A percentile compares a stretch with the other conserved stretches of the same genome.
These are phyloP conservation scores for Valencia hispanica DNA, from an alignment of 2,797 vertebrate genomes.

Conservation along the genomic window DNA sequence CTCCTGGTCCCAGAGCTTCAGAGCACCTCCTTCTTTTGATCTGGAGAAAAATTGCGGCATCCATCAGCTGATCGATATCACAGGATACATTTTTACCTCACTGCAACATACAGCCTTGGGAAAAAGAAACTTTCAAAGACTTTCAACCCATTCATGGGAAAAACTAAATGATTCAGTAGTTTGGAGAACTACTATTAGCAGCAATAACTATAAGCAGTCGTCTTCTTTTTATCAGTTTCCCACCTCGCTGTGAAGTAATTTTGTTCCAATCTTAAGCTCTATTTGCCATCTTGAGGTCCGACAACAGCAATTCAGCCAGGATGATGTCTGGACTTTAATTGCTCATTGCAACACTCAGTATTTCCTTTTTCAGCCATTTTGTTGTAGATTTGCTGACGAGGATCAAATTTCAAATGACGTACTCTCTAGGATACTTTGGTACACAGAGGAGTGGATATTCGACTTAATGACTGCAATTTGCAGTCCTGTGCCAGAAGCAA, in stretches of 20 bases:
- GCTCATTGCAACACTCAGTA: not conserved
- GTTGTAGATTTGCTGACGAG: not conserved
- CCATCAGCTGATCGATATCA: slow-evolving; percentile 4
- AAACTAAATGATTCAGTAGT: not conserved
- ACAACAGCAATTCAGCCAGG: not conserved
- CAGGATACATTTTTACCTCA: not conserved
- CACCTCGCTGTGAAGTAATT: not conserved
- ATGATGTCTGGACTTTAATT: not conserved
- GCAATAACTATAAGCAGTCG: not conserved
- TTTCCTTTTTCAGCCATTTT: not conserved
- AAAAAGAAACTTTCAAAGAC: slow-evolving; percentile 4
- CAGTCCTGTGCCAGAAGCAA: too few species aligned
- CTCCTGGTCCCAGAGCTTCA: slow-evolving; percentile 98
- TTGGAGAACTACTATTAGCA: not conserved
- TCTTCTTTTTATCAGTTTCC: not conserved
- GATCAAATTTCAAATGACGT: not conserved
- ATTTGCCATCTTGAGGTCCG: not conserved
- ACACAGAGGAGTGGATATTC: not conserved
- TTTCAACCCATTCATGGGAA: slow-evolving; percentile 1
- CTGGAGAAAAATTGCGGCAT: slow-evolving; percentile 68
- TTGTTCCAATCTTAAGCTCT: not conserved
- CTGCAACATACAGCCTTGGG: not conserved
- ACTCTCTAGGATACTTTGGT: not conserved
- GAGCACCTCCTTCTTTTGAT: slow-evolving; percentile 94
- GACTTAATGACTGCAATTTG: not conserved